phyloP scores from a whole-genome alignment of 1,140 invertebrate species.

The Acromyrmex charruanus region DNA sequence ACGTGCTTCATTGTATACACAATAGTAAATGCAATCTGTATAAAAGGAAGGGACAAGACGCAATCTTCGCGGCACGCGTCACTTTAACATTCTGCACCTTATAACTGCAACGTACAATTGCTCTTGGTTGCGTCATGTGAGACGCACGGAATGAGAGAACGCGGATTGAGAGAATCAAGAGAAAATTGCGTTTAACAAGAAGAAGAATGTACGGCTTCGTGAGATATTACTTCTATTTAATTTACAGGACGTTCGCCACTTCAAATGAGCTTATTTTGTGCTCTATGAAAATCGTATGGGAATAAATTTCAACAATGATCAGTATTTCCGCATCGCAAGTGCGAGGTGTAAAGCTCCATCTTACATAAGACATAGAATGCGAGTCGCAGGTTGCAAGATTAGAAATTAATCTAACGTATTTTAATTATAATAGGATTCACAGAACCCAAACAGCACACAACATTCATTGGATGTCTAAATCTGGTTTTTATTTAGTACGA shows the following conservation, averaged over 20 bases:
- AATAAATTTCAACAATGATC: neutral
- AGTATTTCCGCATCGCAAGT: neutral
- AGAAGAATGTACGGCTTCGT: neutral
- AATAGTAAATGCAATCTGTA: conserved; percentile 79
- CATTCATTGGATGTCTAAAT: too few species aligned
- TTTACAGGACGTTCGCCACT: neutral
- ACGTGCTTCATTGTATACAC: conserved; percentile 70
- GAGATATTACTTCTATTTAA: neutral
- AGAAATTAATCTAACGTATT: too few species aligned
- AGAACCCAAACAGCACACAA: too few species aligned
- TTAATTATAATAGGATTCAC: too few species aligned
- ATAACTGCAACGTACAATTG: neutral
- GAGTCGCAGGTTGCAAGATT: too few species aligned
- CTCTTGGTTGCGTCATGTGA: conserved; percentile 54
- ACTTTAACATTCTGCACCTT: conserved; percentile 64
- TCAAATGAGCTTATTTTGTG: neutral
- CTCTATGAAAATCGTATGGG: neutral
- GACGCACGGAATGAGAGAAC: neutral
- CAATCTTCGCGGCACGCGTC: conserved; percentile 52
- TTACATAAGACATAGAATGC: too few species aligned
- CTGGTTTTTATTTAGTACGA: too few species aligned
- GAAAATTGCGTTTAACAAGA: conserved; percentile 8
- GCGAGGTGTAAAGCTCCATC: neutral
- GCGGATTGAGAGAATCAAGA: neutral
- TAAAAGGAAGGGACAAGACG: conserved; percentile 55